Percentiles rank a stretch among this genome's conserved stretches.
These are phyloP conservation scores for Cheiracanthium punctorium DNA, from an alignment of 2,888 invertebrate genomes.

Conservation along the genomic window DNA sequence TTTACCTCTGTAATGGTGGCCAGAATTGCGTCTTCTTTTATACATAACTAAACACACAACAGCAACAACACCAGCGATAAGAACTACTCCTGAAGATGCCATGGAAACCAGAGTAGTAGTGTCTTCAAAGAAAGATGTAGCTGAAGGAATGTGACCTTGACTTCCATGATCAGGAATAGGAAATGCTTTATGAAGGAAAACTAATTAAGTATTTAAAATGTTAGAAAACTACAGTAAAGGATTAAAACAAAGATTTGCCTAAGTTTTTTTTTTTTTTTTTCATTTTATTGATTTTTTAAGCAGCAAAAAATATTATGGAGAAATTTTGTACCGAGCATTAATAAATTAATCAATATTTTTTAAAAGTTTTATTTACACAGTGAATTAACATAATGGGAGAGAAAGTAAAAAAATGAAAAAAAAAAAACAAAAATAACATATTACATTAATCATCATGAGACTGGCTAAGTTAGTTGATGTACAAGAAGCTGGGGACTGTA, in stretches of 20 bases:
- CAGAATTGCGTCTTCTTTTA: constrained; percentile 58
- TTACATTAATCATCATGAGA: too few species aligned
- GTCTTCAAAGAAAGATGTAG: constrained; percentile 71
- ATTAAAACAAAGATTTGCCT: not conserved
- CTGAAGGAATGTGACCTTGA: constrained; percentile 61
- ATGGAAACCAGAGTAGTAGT: constrained; percentile 72
- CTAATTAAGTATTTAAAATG: too few species aligned
- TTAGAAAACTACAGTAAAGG: too few species aligned
- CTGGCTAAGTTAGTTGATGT: too few species aligned
- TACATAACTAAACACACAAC: constrained; percentile 72
- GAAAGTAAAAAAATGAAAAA: too few species aligned
- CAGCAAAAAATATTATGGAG: not conserved
- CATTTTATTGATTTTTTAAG: too few species aligned
- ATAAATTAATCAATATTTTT: too few species aligned
- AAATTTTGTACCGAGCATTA: not conserved
- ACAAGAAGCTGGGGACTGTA: too few species aligned
- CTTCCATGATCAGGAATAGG: constrained; percentile 61
- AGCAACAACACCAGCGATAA: constrained; percentile 71
- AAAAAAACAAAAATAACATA: too few species aligned
- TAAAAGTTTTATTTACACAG: too few species aligned
- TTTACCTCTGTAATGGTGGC: constrained; percentile 69
- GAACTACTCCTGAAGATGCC: constrained; percentile 71
- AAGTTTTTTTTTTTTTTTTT: not conserved
- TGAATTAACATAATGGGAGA: too few species aligned
- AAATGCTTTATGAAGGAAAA: constrained; percentile 24